These are phyloP conservation scores for Tetraneura akinire DNA, from an alignment of 1,140 invertebrate species.

Conservation along the genomic window DNA sequence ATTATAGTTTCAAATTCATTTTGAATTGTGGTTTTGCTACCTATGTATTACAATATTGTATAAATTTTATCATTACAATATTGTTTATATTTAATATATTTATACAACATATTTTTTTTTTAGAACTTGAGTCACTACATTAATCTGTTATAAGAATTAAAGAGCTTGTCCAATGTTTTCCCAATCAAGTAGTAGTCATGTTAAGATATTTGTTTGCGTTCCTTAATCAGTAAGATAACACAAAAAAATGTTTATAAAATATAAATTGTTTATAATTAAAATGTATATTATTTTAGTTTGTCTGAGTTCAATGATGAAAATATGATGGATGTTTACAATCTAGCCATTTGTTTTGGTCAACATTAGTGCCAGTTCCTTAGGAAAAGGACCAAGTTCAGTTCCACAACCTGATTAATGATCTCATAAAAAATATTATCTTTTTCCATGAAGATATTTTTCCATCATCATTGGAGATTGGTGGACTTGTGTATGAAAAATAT, in stretches of 20 bases:
- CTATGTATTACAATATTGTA: too few relatives aligned
- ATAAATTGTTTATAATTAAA: background rate
- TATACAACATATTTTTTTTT: conserved; percentile 53
- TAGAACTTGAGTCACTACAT: conserved; percentile 74
- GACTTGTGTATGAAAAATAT: conserved; percentile 78
- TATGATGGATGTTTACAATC: conserved; percentile 98
- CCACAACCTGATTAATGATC: conserved; percentile 90
- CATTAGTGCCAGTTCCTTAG: conserved; percentile 91
- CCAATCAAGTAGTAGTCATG: conserved; percentile 80
- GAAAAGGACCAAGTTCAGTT: conserved; percentile 93
- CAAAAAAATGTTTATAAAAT: too few relatives aligned
- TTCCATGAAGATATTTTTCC: conserved; percentile 89
- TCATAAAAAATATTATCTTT: conserved; percentile 91
- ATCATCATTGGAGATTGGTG: conserved; percentile 67
- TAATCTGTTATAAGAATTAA: conserved; percentile 77
- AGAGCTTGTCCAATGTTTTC: conserved; percentile 75
- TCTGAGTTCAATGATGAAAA: conserved; percentile 93
- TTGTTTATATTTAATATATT: background rate
- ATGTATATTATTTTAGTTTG: conserved; percentile 65
- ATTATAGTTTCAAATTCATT: background rate
- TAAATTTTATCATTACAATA: background rate
- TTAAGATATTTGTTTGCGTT: conserved; percentile 95
- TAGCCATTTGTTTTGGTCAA: conserved; percentile 97
- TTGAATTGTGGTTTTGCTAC: background rate
- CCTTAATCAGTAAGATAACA: conserved; percentile 84